Base-by-base conservation (phyloP, 2,888 invertebrate species). In the Heteromurus nitidus region DNA sequence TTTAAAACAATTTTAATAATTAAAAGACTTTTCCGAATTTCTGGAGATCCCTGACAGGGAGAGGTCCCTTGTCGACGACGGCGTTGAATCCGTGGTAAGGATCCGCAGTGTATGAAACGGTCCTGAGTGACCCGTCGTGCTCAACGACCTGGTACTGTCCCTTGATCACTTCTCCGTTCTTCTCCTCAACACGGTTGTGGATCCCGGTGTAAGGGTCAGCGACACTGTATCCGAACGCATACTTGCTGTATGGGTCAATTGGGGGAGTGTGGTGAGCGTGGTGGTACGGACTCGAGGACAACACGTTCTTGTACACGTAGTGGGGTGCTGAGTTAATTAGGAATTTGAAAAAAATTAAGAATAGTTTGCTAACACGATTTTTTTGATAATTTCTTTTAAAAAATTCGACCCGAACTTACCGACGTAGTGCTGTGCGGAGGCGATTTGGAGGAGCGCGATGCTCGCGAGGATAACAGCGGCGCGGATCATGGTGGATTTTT, bases 111-210 rank as follows among this genome's bases (percentile, higher is more conserved):
- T 82, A 82, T 16, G 62, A 24, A 0, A 82, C 82, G 3, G 82
- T 82, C 9, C 82, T n/a, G 7, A 76, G 31, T 2, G 53, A 53
- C 30, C 82, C 82, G 31, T 82, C 82, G 18, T 72, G 58, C 65
- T 80, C 79, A 7, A 82, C 74, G 13, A 80, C 60, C 18, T 68
- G 68, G 67, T 82, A 82, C n/a, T 73, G 69, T 30, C 82, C 82
- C 44, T 79, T 82, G 1, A 82, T 62, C 7, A 80, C 80, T 11
- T 31, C 47, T n/a, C 82, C 82, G 20, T 82, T 69, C 24, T 68
- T 60, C 42, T 74, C 69, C 31, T 82, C 82, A 20, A 68, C 68
- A 13, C 64, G 73, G 58, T 55, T 74, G 69, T 82, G 80, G 20
- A 58, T 67, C 2, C 77, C 82, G 22, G 65, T 70, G 53, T 79